Evolutionary conservation across 1,140 invertebrate genomes (phyloP).

Genomic region (Drosophila nigrodunni): DNA sequence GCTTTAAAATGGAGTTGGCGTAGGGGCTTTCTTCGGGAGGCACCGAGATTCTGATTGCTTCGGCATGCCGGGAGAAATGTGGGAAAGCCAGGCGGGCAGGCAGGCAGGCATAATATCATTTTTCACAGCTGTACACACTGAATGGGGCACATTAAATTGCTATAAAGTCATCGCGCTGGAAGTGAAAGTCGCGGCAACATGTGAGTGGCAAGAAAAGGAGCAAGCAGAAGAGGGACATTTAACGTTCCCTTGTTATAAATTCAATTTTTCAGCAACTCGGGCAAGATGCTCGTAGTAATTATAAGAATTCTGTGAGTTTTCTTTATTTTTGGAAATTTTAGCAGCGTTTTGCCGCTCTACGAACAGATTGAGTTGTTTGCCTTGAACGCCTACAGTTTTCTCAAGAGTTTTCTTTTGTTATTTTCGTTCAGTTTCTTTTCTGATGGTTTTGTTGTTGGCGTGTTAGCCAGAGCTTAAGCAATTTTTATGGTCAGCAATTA

Average conservation of each 20-base stretch:
- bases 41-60: slow-evolving; percentile 11
- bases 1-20: neutral
- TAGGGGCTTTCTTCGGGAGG: neutral
- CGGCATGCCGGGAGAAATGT: slow-evolving; percentile 17
- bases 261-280: slow-evolving; percentile 59
- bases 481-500: slow-evolving; percentile 75
- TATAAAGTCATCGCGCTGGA: slow-evolving; percentile 72
- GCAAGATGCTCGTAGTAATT: slow-evolving; percentile 48
- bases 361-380: slow-evolving; percentile 64
- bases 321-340: slow-evolving; percentile 5
- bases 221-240: slow-evolving; percentile 42
- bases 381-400: slow-evolving; percentile 14
- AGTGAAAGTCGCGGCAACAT: slow-evolving; percentile 50
- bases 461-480: slow-evolving; percentile 56
- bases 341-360: neutral
- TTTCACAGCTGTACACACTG: slow-evolving; percentile 55
- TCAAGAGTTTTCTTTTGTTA: slow-evolving; percentile 1
- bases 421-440: neutral
- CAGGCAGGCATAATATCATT: slow-evolving; percentile 58
- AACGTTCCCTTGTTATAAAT: slow-evolving; percentile 78
- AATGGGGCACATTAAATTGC: slow-evolving; percentile 72
- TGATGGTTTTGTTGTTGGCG: slow-evolving; percentile 49
- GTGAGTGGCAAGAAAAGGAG: slow-evolving; percentile 23
- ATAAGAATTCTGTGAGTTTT: neutral
- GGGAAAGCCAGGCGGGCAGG: slow-evolving; percentile 4